Evolutionary conservation across 2,888 invertebrate genomes (phyloP), one percentile per base, ranked within the genome.

Genomic region (Andrena camellia): DNA sequence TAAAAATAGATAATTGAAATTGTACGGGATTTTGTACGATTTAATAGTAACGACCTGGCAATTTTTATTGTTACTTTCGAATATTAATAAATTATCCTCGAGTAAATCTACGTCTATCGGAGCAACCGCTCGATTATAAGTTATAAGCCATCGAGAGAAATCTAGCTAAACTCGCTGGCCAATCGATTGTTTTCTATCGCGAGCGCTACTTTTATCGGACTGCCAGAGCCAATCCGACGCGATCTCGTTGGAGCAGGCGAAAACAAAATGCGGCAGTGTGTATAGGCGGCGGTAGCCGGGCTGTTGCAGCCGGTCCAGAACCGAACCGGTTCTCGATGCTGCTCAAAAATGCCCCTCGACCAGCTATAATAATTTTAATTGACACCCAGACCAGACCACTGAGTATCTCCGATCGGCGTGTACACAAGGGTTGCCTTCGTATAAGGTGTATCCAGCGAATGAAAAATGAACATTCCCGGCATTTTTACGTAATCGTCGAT

Each of bases 351-450:
- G 86, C 83, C 85, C 84, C 82, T 84, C 88, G 86, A 90, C 86
- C 87, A 89, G 90, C 88, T 88, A 89, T 91, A 90, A 91, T 90
- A 88, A 91, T 92, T 91, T 92, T 91, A 90, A 92, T 92, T 90
- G 89, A 90, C 90, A 91, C 91, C 80, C 88, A 83, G 84, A 70
- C 84, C 87, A 86, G 87, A 86, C 85, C 89, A 86, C 88, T 71
- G 87, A 84, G 85, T 89, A 86, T 88, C 87, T 86, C 75, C 71
- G 82, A 78, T 73, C 82, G 62, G n/a, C 60, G 33, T 50, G 69
- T 59, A 73, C 59, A 52, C 64, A 67, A 26, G 26, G 48, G 8
- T 10, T 52, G 26, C 23, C 26, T 31, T 31, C 70, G 26, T 66
- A 50, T 17, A 42, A 64, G 33, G 33, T 72, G 50, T 68, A 64